Conservation (phyloP, 2,888 invertebrate species). For the Ctena decussata region DNA sequence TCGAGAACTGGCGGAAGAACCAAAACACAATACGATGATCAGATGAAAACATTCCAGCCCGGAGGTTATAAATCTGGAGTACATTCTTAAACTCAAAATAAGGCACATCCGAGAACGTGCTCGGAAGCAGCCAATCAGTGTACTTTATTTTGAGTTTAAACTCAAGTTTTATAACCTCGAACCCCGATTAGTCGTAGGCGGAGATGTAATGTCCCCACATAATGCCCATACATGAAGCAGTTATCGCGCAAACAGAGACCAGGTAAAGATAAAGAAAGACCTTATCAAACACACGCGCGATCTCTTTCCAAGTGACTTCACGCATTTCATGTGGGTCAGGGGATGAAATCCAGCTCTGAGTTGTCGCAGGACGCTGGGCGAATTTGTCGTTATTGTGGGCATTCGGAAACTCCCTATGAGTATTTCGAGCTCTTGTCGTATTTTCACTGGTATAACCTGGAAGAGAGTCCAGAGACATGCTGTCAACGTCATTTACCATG, state of each 20-base stretch:
- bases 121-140: too few relatives aligned
- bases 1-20: too few relatives aligned
- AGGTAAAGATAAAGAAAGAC: slow-evolving; percentile 54
- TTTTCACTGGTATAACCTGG: not conserved
- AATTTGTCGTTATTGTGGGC: not conserved
- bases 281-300: slow-evolving; percentile 53
- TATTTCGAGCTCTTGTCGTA: not conserved
- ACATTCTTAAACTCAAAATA: too few relatives aligned
- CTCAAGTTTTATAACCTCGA: too few relatives aligned
- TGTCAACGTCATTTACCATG: not conserved
- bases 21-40: too few relatives aligned
- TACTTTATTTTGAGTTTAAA: too few relatives aligned
- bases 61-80: too few relatives aligned
- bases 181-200: not conserved
- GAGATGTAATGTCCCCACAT: not conserved
- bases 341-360: not conserved
- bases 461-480: not conserved
- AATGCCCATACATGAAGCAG: slow-evolving; percentile 16
- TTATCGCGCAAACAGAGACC: slow-evolving; percentile 27
- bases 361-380: not conserved
- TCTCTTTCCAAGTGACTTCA: slow-evolving; percentile 54
- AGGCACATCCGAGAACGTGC: too few relatives aligned
- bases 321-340: not conserved
- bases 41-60: too few relatives aligned
- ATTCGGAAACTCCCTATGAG: too few relatives aligned